Conservation (phyloP, 1,140 invertebrate genomes). For the Medauroidea extradentata region DNA sequence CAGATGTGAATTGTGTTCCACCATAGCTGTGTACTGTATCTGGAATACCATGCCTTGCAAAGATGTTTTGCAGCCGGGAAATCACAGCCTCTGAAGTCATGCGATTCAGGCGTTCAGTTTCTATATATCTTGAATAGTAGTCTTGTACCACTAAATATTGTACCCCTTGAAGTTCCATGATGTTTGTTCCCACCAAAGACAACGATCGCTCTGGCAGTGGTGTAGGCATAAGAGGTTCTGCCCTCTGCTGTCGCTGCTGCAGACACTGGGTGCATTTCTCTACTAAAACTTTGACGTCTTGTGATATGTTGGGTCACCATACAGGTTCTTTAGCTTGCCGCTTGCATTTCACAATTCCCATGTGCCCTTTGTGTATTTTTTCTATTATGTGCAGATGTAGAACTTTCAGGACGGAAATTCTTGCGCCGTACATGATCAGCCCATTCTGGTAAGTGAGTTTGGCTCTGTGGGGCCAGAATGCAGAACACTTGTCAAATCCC, state of each 20-base stretch:
- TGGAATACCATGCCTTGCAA: constrained; percentile 1
- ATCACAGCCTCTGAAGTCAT: neutral
- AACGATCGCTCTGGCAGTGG: neutral
- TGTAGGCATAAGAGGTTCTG: neutral
- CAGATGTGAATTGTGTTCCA: constrained; percentile 1
- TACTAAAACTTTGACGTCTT: neutral
- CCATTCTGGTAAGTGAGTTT: neutral
- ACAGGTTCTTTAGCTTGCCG: neutral
- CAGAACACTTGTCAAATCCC: neutral
- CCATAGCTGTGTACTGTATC: neutral
- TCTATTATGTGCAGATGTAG: neutral
- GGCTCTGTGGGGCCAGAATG: neutral
- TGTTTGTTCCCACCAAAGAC: neutral
- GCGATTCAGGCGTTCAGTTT: neutral
- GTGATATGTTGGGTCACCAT: neutral
- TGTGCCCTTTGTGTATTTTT: neutral
- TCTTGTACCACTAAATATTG: neutral
- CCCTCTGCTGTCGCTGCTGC: neutral
- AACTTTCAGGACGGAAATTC: neutral
- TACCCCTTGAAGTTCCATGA: neutral
- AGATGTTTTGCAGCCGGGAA: neutral
- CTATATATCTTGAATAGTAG: constrained; percentile 1
- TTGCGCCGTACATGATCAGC: neutral
- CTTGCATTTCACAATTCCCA: neutral
- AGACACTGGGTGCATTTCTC: neutral